Conservation (phyloP, 2,888 invertebrate genomes). For the Hemicrepidius hirtus region DNA sequence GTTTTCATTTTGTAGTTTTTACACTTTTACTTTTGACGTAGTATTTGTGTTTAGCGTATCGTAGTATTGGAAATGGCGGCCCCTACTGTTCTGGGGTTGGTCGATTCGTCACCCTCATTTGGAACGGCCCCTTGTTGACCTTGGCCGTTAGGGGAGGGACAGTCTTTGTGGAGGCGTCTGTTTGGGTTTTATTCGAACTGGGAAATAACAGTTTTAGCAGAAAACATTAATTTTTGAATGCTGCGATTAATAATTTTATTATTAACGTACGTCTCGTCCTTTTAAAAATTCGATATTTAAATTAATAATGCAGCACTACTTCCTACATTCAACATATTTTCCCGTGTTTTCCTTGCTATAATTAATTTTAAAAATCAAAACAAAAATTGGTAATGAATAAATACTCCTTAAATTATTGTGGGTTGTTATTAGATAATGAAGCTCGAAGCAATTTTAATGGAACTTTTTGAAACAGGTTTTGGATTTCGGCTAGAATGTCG, state of each 20-base stretch:
- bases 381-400: too few relatives aligned
- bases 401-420: too few relatives aligned
- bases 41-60: conserved; percentile 28
- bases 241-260: background rate
- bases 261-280: too few relatives aligned
- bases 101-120: conserved; percentile 50
- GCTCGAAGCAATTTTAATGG: too few relatives aligned
- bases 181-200: conserved; percentile 28
- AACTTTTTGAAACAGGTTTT: background rate
- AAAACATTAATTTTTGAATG: background rate
- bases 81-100: conserved; percentile 52
- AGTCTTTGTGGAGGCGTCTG: conserved; percentile 46
- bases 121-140: conserved; percentile 56
- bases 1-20: too few relatives aligned
- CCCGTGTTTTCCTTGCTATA: too few relatives aligned
- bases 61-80: conserved; percentile 54
- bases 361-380: too few relatives aligned
- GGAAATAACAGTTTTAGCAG: background rate
- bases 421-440: background rate
- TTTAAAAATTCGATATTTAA: too few relatives aligned
- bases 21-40: conserved; percentile 20
- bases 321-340: too few relatives aligned
- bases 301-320: too few relatives aligned
- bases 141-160: conserved; percentile 50
- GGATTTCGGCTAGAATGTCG: background rate